Conservation (phyloP, 2,888 invertebrate genomes). For the Andrena marginata region DNA sequence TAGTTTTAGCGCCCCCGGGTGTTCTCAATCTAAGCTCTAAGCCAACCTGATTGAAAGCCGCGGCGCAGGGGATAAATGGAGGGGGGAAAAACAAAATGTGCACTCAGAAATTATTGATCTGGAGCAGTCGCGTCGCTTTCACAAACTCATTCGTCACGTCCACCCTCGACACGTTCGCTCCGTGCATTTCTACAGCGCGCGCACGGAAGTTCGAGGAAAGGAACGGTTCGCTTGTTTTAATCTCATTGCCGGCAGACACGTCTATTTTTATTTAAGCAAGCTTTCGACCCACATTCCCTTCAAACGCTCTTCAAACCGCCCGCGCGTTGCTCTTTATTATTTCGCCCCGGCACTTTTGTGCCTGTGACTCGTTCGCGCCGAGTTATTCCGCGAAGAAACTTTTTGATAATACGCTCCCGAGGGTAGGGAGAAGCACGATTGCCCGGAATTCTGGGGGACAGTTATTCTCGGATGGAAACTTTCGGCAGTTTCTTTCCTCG, state of each 20-base stretch:
- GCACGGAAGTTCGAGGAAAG: constrained; percentile 3
- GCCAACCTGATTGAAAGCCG: too few species aligned
- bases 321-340: constrained; percentile 30
- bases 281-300: constrained; percentile 26
- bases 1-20: too few species aligned
- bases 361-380: constrained; percentile 12
- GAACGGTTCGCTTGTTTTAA: constrained; percentile 42
- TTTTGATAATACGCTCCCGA: constrained; percentile 14
- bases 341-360: constrained; percentile 28
- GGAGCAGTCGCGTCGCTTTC: not conserved
- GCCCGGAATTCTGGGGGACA: constrained; percentile 9
- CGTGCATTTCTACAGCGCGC: not conserved
- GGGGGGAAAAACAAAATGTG: not conserved
- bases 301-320: constrained; percentile 26
- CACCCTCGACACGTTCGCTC: not conserved
- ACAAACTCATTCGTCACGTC: not conserved
- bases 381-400: constrained; percentile 26
- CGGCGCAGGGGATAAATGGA: not conserved
- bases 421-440: constrained; percentile 6
- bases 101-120: not conserved
- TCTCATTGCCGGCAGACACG: constrained; percentile 26
- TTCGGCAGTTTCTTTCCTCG: not conserved
- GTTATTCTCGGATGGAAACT: constrained; percentile 17
- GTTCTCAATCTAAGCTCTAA: too few species aligned
- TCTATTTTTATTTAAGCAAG: constrained; percentile 52